These are phyloP conservation scores for Xiphydria camelus DNA, from an alignment of 2,888 invertebrate species.

Conservation along the genomic window DNA sequence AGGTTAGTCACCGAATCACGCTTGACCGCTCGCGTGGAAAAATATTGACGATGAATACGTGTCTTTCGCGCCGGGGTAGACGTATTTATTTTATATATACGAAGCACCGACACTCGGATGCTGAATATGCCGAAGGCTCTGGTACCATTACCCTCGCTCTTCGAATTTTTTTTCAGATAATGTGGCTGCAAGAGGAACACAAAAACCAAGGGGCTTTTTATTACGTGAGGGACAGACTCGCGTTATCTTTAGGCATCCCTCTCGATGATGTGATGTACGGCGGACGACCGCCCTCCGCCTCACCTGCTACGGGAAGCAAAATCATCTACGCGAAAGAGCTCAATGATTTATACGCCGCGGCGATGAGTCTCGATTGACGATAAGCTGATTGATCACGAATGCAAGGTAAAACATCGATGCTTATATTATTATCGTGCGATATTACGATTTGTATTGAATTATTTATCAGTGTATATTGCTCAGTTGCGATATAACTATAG, in stretches of 20 bases:
- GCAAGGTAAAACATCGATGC: too few species aligned
- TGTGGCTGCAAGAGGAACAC: conserved; percentile 87
- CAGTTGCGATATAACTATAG: too few species aligned
- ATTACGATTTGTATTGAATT: too few species aligned
- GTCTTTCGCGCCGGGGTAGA: not conserved
- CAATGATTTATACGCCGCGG: conserved; percentile 30
- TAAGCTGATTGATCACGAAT: too few species aligned
- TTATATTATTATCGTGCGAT: too few species aligned
- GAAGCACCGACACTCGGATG: too few species aligned
- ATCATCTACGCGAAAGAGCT: conserved; percentile 36
- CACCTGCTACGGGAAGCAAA: conserved; percentile 46
- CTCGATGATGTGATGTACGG: conserved; percentile 38
- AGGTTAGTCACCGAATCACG: conserved; percentile 53
- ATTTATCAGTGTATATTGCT: too few species aligned
- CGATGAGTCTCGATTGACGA: conserved; percentile 33
- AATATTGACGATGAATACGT: not conserved
- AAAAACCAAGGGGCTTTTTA: conserved; percentile 84
- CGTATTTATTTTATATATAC: too few species aligned
- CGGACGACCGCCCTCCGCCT: conserved; percentile 36
- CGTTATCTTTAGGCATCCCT: conserved; percentile 31
- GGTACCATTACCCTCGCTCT: not conserved
- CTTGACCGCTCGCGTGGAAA: conserved; percentile 22
- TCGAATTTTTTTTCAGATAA: conserved; percentile 44
- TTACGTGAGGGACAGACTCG: conserved; percentile 61
- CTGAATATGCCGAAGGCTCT: too few species aligned